Conservation (phyloP, 2,113 vertebrate genomes). For the Periophthalmus modestus region DNA sequence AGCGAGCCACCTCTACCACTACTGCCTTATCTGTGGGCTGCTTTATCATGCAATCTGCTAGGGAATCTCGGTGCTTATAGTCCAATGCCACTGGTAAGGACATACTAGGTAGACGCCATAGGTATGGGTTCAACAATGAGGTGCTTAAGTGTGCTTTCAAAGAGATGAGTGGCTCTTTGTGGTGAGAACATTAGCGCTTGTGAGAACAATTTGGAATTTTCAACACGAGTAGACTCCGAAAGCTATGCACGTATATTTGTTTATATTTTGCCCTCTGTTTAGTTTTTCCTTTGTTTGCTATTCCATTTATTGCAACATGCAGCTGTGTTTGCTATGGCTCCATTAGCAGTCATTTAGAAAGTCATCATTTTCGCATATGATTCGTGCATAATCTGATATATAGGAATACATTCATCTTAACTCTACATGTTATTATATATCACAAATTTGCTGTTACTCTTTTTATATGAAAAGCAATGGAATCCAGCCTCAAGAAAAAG, state of each 20-base stretch:
- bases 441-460: too few relatives aligned
- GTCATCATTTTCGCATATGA: too few relatives aligned
- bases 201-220: neutral
- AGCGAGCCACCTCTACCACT: conserved; percentile 50
- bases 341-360: neutral
- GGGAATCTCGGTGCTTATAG: conserved; percentile 54
- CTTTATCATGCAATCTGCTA: conserved; percentile 63
- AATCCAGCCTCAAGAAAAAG: neutral
- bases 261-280: neutral
- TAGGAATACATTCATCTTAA: neutral
- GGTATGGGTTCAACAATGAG: conserved; percentile 19
- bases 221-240: neutral
- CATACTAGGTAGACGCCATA: conserved; percentile 22
- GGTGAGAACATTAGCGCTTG: neutral
- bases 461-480: neutral
- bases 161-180: neutral
- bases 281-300: neutral
- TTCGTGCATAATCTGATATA: too few relatives aligned
- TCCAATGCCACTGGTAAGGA: conserved; percentile 56
- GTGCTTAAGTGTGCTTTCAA: conserved; percentile 7
- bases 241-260: neutral
- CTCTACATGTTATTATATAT: too few relatives aligned
- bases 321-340: too few relatives aligned
- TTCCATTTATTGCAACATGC: too few relatives aligned
- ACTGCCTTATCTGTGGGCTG: conserved; percentile 60